Conservation (phyloP, 2,888 invertebrate species). For the Drosophila pegasa region DNA sequence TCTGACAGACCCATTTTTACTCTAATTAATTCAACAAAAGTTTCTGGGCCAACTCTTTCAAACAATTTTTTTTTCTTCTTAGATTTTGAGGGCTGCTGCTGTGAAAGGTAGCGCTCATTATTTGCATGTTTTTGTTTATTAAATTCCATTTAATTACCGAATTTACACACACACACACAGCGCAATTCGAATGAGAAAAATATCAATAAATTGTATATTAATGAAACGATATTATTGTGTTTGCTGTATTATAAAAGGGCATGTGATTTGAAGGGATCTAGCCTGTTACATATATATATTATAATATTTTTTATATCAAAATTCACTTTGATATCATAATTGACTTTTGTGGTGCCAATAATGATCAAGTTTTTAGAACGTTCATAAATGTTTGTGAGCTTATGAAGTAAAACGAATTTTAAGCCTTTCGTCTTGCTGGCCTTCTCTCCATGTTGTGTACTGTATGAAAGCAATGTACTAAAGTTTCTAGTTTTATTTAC, state of each 20-base stretch:
- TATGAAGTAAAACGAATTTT: not conserved
- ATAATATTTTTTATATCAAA: not conserved
- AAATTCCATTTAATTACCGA: slow-evolving; percentile 78
- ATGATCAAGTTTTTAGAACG: slow-evolving; percentile 18
- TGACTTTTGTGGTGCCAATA: slow-evolving; percentile 13
- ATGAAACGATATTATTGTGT: slow-evolving; percentile 52
- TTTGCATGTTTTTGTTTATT: slow-evolving; percentile 78
- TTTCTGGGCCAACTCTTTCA: slow-evolving; percentile 73
- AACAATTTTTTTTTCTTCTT: slow-evolving; percentile 48
- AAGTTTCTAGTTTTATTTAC: too few relatives aligned
- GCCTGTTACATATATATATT: not conserved
- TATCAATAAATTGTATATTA: slow-evolving; percentile 64
- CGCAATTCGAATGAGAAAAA: slow-evolving; percentile 39
- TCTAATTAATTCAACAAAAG: slow-evolving; percentile 79
- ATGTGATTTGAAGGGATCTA: slow-evolving; percentile 40
- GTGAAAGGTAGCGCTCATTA: slow-evolving; percentile 76
- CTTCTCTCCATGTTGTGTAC: too few relatives aligned
- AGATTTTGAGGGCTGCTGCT: slow-evolving; percentile 42
- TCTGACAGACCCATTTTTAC: slow-evolving; percentile 56
- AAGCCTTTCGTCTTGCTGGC: not conserved
- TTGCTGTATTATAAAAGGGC: slow-evolving; percentile 39
- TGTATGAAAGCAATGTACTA: too few relatives aligned
- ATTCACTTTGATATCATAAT: slow-evolving; percentile 7
- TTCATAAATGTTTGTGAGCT: not conserved
- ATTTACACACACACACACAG: slow-evolving; percentile 46